Conservation (phyloP, 2,888 invertebrate species). For the Marronus borbonicus region DNA sequence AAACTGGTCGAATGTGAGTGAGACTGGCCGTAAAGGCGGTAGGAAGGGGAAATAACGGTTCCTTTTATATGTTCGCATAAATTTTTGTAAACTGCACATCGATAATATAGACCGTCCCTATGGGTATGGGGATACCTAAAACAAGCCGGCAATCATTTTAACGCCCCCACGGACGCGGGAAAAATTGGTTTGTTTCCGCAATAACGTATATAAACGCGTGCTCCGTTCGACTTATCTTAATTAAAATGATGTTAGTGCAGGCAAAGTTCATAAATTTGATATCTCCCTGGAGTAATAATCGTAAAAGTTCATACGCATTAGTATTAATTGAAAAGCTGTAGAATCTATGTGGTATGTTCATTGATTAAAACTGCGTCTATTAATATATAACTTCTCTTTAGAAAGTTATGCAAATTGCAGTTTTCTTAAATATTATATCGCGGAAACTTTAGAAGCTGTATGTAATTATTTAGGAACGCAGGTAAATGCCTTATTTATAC, state of each 20-base stretch:
- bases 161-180: not conserved
- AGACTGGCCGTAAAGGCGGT: not conserved
- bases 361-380: too few relatives aligned
- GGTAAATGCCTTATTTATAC: too few relatives aligned
- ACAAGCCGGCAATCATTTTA: constrained; percentile 27
- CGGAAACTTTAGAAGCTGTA: too few relatives aligned
- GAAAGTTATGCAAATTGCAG: too few relatives aligned
- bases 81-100: constrained; percentile 42
- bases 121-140: not conserved
- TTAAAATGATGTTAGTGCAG: constrained; percentile 10
- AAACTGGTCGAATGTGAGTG: not conserved
- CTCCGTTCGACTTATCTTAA: constrained; percentile 19
- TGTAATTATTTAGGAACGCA: too few relatives aligned
- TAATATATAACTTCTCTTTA: too few relatives aligned
- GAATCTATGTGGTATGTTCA: too few relatives aligned
- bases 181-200: not conserved
- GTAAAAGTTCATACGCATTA: constrained; percentile 4
- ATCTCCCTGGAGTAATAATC: not conserved
- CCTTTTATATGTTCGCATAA: constrained; percentile 34
- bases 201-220: not conserved
- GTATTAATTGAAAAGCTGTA: constrained; percentile 2
- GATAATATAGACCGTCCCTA: constrained; percentile 31
- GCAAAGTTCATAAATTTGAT: constrained; percentile 13
- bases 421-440: too few relatives aligned
- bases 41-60: constrained; percentile 9